Percentiles rank a stretch among this genome's conserved stretches.
phyloP scores from a whole-genome alignment of 2,113 vertebrate genomes.

The Thalassoma bifasciatum region DNA sequence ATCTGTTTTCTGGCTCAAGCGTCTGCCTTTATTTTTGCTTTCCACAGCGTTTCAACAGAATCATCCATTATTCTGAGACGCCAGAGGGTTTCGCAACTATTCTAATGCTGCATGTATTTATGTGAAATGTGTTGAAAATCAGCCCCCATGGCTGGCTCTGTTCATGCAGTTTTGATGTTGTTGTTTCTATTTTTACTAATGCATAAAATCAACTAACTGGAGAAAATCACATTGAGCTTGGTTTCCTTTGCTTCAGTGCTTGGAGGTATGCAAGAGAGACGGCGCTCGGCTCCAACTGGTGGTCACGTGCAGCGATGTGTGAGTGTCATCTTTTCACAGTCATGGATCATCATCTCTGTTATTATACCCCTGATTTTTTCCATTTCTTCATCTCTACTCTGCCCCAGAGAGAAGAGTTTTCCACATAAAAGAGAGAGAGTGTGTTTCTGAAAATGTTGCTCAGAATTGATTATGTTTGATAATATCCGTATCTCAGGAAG shows the following conservation, averaged over 20 bases:
- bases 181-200: slow-evolving; percentile 22
- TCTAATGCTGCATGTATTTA: neutral
- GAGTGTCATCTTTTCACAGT: slow-evolving; percentile 41
- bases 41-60: slow-evolving; percentile 3
- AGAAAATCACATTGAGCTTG: slow-evolving; percentile 9
- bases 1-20: slow-evolving; percentile 10
- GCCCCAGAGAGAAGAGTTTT: neutral
- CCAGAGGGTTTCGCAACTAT: neutral
- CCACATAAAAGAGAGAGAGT: slow-evolving; percentile 9
- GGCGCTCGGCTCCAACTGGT: neutral
- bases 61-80: neutral
- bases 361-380: slow-evolving; percentile 25
- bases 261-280: neutral
- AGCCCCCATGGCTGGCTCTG: neutral
- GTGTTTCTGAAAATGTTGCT: neutral
- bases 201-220: slow-evolving; percentile 22
- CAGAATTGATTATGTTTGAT: neutral
- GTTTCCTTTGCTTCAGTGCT: slow-evolving; percentile 10
- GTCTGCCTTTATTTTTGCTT: neutral
- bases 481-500: neutral
- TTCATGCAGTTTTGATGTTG: slow-evolving; percentile 18
- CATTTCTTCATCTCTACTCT: slow-evolving; percentile 5
- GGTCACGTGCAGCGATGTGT: slow-evolving; percentile 33
- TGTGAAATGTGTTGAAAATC: neutral
- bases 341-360: slow-evolving; percentile 43